Conservation (phyloP, 2,888 invertebrate genomes). For the Dicranocentrus wangi region DNA sequence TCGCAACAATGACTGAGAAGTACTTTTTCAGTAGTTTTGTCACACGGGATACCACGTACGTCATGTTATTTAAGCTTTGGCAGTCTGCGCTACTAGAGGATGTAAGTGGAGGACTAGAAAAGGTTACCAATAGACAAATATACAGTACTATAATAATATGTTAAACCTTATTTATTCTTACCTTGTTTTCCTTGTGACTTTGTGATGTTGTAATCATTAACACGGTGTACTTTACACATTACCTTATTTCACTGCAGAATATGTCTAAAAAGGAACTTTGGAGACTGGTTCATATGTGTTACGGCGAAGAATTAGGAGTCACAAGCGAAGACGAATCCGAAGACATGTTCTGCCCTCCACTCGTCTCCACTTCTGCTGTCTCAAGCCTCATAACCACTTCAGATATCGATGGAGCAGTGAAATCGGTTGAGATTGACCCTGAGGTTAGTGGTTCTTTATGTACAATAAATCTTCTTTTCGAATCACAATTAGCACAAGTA, state of each 20-base stretch:
- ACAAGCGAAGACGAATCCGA: conserved; percentile 92
- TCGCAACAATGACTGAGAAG: conserved; percentile 84
- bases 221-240: background rate
- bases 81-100: conserved; percentile 95
- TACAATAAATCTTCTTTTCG: background rate
- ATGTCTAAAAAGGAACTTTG: conserved; percentile 88
- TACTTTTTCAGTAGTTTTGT: conserved; percentile 96
- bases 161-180: background rate
- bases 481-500: background rate
- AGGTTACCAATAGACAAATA: background rate
- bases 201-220: background rate
- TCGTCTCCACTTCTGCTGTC: conserved; percentile 34
- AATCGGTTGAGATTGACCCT: conserved; percentile 63
- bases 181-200: background rate
- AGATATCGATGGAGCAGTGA: conserved; percentile 39
- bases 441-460: conserved; percentile 53
- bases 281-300: conserved; percentile 93
- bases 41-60: conserved; percentile 93
- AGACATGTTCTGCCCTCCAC: conserved; percentile 59
- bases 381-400: conserved; percentile 39
- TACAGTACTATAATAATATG: background rate
- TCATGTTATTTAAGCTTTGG: conserved; percentile 96
- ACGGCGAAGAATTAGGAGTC: conserved; percentile 94
- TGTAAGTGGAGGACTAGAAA: conserved; percentile 74
- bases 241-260: conserved; percentile 76